Conservation (phyloP, 2,797 vertebrate genomes). For the Oceanodroma leucorhoa region DNA sequence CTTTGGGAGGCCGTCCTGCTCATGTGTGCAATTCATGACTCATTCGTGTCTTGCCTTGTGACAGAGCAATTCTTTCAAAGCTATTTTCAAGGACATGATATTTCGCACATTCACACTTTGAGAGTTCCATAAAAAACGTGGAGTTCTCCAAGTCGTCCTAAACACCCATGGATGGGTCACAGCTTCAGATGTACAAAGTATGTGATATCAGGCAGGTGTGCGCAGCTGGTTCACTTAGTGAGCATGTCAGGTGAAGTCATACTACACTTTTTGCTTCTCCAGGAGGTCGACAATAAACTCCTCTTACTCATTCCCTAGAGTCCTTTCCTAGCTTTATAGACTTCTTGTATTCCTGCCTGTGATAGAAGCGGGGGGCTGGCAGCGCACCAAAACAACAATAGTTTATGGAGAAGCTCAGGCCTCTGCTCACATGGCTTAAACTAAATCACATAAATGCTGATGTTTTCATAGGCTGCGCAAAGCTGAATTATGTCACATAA, state of each 20-base stretch:
- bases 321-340: background rate
- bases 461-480: background rate
- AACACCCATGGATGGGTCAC: accelerated
- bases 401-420: background rate
- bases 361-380: background rate
- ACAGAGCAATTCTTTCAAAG: background rate
- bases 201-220: no score
- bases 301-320: background rate
- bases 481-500: background rate
- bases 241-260: background rate
- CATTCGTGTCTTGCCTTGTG: background rate
- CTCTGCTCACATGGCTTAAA: background rate
- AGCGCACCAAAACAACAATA: background rate
- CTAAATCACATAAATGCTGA: background rate
- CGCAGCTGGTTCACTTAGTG: background rate
- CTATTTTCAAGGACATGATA: background rate
- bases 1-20: background rate
- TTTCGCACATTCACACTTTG: background rate
- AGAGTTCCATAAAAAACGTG: background rate
- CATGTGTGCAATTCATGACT: background rate
- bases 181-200: background rate
- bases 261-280: background rate
- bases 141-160: background rate
- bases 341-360: background rate
- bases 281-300: background rate